Conservation (phyloP, 2,113 vertebrate species). For the Struthio camelus region DNA sequence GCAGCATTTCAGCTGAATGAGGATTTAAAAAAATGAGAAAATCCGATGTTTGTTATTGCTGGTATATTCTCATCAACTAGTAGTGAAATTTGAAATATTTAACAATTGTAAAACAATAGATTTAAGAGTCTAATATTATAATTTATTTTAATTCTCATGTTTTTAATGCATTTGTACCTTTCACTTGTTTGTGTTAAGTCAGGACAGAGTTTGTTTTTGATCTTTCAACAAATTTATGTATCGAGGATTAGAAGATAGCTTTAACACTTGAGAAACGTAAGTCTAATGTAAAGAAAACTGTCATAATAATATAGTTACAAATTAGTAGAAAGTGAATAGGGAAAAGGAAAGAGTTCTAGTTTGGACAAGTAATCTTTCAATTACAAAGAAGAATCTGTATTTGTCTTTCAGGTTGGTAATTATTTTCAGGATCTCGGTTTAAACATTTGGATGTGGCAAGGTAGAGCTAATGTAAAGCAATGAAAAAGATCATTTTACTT, state of each 20-base stretch:
- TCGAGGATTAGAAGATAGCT: neutral
- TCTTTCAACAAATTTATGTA: neutral
- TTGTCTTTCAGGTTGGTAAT: conserved; percentile 25
- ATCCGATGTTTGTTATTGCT: neutral
- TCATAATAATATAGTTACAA: neutral
- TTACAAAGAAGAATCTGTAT: neutral
- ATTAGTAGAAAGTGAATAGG: neutral
- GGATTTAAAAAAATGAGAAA: neutral
- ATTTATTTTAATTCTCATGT: neutral
- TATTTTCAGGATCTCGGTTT: neutral
- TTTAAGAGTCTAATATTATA: neutral
- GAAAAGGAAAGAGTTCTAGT: neutral
- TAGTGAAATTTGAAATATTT: neutral
- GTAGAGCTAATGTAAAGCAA: neutral
- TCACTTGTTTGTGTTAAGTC: neutral
- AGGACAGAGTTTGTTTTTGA: neutral
- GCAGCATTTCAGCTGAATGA: neutral
- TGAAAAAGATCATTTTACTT: neutral
- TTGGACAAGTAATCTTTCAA: neutral
- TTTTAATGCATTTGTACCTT: neutral
- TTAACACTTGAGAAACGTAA: neutral
- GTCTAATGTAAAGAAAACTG: neutral
- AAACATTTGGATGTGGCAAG: neutral
- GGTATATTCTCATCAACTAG: neutral
- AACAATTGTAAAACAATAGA: neutral